phyloP scores from a whole-genome alignment of 2,797 vertebrate species.

The Valencia hispanica region DNA sequence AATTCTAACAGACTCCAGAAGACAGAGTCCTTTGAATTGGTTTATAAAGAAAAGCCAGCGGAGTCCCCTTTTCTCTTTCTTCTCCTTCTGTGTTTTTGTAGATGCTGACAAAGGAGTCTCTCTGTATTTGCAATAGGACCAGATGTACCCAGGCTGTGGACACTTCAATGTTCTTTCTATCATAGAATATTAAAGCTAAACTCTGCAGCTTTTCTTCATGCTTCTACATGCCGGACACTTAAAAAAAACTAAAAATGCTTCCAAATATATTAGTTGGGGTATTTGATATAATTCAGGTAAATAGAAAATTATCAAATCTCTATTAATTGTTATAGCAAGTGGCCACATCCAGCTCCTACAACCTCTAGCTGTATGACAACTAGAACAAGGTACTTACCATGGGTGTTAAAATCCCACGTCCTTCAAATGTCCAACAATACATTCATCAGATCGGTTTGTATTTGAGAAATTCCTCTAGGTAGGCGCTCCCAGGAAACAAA shows the following conservation, averaged over 20 bases:
- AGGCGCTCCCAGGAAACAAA: no score
- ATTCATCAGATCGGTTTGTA: neutral
- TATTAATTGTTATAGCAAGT: neutral
- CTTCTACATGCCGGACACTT: constrained; percentile 17
- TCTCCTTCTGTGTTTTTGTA: constrained; percentile 44
- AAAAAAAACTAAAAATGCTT: neutral
- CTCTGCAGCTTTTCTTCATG: constrained; percentile 41
- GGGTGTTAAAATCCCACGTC: neutral
- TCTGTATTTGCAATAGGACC: constrained; percentile 69
- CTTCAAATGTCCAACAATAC: neutral
- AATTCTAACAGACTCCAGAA: constrained; percentile 75
- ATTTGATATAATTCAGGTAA: neutral
- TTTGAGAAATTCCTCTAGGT: neutral
- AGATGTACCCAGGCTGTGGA: constrained; percentile 67
- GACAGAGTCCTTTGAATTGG: constrained; percentile 70
- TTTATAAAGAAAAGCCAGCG: constrained; percentile 64
- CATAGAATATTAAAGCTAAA: constrained; percentile 41
- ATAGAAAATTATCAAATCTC: neutral
- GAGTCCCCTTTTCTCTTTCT: constrained; percentile 8
- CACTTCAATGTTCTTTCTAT: constrained; percentile 48
- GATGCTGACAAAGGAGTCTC: constrained; percentile 67
- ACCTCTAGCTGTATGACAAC: neutral
- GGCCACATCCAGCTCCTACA: neutral
- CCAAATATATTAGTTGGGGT: neutral
- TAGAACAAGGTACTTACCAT: neutral